Conservation (phyloP, 2,888 invertebrate species). For the Ernsta delagoae region DNA sequence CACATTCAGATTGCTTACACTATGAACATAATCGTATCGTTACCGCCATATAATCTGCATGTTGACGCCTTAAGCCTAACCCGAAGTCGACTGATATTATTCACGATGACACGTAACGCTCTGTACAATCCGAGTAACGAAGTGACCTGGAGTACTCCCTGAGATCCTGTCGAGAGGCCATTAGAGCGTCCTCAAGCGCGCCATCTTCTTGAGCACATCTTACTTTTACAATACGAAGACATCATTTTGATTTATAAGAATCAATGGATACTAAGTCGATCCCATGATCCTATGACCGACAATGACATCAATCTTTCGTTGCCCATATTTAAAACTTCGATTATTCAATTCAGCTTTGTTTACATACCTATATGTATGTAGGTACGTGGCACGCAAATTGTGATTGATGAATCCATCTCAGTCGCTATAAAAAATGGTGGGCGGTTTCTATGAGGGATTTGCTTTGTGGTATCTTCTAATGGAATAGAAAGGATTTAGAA, state of each 20-base stretch:
- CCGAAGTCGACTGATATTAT: slow-evolving; percentile 59
- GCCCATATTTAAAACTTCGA: slow-evolving; percentile 5
- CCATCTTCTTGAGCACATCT: slow-evolving; percentile 79
- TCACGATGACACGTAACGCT: slow-evolving; percentile 69
- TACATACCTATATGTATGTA: background rate
- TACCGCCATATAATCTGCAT: slow-evolving; percentile 29
- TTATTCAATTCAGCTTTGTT: slow-evolving; percentile 2
- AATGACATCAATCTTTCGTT: slow-evolving; percentile 22
- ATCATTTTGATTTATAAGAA: slow-evolving; percentile 36
- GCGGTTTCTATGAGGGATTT: background rate
- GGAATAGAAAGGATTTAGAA: background rate
- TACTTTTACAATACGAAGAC: slow-evolving; percentile 53
- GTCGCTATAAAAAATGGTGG: background rate
- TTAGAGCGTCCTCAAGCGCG: slow-evolving; percentile 76
- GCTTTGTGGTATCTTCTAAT: background rate
- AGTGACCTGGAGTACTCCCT: slow-evolving; percentile 78
- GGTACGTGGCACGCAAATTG: background rate
- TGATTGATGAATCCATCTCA: slow-evolving; percentile 14
- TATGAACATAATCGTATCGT: slow-evolving; percentile 13
- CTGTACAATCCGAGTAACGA: slow-evolving; percentile 80
- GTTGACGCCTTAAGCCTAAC: slow-evolving; percentile 33
- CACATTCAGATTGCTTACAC: background rate
- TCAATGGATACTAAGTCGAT: slow-evolving; percentile 10
- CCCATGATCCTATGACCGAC: background rate
- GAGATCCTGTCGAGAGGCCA: slow-evolving; percentile 79